Evolutionary conservation across 2,888 invertebrate genomes (phyloP).

Genomic region (Nysson spinosus): DNA sequence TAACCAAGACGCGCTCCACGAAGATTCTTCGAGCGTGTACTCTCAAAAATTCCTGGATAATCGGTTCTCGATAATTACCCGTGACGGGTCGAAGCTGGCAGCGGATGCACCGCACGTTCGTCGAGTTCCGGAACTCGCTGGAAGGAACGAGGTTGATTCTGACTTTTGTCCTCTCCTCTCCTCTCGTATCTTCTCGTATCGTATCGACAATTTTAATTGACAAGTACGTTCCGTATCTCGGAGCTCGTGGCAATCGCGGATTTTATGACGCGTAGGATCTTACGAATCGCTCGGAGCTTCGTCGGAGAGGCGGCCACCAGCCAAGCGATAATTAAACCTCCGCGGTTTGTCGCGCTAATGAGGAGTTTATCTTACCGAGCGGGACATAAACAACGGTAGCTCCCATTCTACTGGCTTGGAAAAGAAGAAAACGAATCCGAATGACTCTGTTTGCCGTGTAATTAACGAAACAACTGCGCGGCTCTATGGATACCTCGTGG

Average conservation of each 20-base stretch:
- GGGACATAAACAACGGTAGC: conserved; percentile 5
- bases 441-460: conserved; percentile 28
- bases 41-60: conserved; percentile 35
- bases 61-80: conserved; percentile 40
- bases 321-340: conserved; percentile 61
- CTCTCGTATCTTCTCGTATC: too few species aligned
- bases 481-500: conserved; percentile 9
- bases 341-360: conserved; percentile 67
- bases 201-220: conserved; percentile 51
- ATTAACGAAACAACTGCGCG: conserved; percentile 20
- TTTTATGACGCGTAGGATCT: conserved; percentile 47
- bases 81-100: neutral
- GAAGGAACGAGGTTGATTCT: neutral
- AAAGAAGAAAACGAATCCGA: conserved; percentile 4
- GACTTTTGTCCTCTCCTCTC: neutral
- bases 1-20: conserved; percentile 7
- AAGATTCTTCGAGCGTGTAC: neutral
- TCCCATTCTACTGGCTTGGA: conserved; percentile 27
- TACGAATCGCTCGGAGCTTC: conserved; percentile 28
- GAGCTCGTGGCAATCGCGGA: conserved; percentile 21
- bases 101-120: conserved; percentile 26
- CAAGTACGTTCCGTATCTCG: neutral
- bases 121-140: conserved; percentile 22
- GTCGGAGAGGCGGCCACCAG: conserved; percentile 51
- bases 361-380: conserved; percentile 66